A percentile compares a stretch with the other conserved stretches of the same genome.
Evolutionary conservation across 2,113 vertebrate species (phyloP).

Genomic region (Pollimyrus isidori): DNA sequence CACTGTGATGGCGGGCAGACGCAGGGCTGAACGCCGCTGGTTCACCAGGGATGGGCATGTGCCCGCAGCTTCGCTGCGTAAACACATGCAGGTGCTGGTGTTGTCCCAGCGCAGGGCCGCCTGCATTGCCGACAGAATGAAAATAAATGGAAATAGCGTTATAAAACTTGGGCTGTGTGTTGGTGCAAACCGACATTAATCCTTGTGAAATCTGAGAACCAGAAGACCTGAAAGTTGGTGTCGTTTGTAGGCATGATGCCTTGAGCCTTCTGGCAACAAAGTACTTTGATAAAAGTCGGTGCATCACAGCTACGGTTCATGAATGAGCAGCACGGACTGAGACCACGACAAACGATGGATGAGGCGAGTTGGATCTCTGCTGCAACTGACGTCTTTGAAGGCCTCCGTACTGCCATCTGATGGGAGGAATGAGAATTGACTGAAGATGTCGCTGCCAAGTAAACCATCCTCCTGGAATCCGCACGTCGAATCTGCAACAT

Average conservation of each 20-base stretch:
- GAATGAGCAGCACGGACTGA: neutral
- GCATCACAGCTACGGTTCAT: neutral
- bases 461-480: neutral
- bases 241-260: neutral
- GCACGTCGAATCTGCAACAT: neutral
- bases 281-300: neutral
- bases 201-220: neutral
- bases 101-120: slow-evolving; percentile 26
- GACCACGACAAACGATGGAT: neutral
- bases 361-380: neutral
- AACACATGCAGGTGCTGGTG: slow-evolving; percentile 56
- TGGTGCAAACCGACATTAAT: neutral
- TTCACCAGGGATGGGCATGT: slow-evolving; percentile 58
- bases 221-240: neutral
- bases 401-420: neutral
- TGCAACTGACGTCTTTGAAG: neutral
- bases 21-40: slow-evolving; percentile 34
- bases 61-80: slow-evolving; percentile 57
- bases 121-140: neutral
- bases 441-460: neutral
- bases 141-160: neutral
- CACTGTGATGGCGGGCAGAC: slow-evolving; percentile 51
- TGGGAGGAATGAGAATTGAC: neutral
- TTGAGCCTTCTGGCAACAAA: neutral
- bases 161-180: neutral